A percentile compares a stretch with the other conserved stretches of the same genome.
These are phyloP conservation scores for Ciona savignyi DNA, from an alignment of 23 tunicate genomes.

Conservation along the genomic window DNA sequence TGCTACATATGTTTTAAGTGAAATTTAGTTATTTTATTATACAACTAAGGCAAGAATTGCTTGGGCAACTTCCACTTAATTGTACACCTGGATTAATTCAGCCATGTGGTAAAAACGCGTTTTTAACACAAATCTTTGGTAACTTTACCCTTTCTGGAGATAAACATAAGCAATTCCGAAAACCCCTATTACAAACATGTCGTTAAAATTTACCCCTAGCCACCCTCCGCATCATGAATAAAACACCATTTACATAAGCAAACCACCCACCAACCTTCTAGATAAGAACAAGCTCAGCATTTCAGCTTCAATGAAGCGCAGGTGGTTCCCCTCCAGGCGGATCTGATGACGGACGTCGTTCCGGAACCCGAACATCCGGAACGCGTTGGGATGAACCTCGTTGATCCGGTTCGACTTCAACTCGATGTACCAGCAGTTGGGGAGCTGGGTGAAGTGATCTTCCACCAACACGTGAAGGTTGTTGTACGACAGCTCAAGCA, in stretches of 20 bases:
- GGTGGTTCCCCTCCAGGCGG: constrained; percentile 16
- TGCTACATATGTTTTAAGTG: too few species aligned
- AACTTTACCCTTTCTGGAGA: too few species aligned
- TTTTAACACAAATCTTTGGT: too few species aligned
- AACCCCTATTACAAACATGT: too few species aligned
- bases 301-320: constrained; percentile 9
- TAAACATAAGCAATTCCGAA: too few species aligned
- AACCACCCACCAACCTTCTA: not conserved
- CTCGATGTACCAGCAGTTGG: constrained; percentile 16
- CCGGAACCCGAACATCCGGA: constrained; percentile 11
- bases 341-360: constrained; percentile 17
- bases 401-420: constrained; percentile 14
- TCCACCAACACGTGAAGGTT: not conserved
- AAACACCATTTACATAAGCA: not conserved
- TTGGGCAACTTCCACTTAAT: too few species aligned
- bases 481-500: constrained; percentile 20
- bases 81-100: too few species aligned
- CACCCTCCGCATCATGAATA: too few species aligned
- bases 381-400: constrained; percentile 10
- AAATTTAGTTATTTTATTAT: too few species aligned
- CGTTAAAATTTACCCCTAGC: too few species aligned
- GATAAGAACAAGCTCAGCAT: not conserved
- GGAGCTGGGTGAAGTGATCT: constrained; percentile 6
- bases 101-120: too few species aligned
- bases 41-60: too few species aligned